These are phyloP conservation scores for Lycopodina hypogea DNA, from an alignment of 37 sponge, comb jelly and placozoan species.

Conservation along the genomic window DNA sequence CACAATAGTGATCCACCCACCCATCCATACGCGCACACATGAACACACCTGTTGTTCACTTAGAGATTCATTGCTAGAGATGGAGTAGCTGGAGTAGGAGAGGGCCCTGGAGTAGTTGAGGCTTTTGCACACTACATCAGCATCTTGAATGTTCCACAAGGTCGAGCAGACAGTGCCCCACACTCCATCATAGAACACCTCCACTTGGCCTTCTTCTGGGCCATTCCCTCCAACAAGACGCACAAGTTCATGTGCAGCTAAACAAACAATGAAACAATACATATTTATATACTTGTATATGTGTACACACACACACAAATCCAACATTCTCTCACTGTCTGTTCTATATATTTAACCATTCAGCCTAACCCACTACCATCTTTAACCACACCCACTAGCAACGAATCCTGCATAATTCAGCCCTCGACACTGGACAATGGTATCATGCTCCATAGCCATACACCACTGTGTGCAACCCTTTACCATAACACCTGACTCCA, in stretches of 20 bases:
- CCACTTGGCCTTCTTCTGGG: slow-evolving; percentile 47
- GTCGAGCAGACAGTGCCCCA: slow-evolving; percentile 82
- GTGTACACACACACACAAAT: background rate
- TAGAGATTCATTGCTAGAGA: no score
- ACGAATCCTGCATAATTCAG: background rate
- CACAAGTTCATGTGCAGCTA: slow-evolving; percentile 28
- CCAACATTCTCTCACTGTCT: background rate
- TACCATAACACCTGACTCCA: slow-evolving; percentile 58
- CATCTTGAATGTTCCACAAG: slow-evolving; percentile 53
- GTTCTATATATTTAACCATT: slow-evolving; percentile 28
- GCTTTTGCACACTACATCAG: slow-evolving; percentile 57
- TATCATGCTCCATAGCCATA: background rate
- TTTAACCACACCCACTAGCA: no score
- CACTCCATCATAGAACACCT: slow-evolving; percentile 54
- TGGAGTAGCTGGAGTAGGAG: background rate
- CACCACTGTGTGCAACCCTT: slow-evolving; percentile 24
- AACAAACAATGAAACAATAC: background rate
- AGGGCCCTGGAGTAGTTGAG: slow-evolving; percentile 52
- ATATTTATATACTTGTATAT: no score
- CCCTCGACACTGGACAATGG: background rate
- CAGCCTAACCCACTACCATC: slow-evolving; percentile 56
- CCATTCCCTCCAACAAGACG: slow-evolving; percentile 38
- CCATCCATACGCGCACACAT: no score
- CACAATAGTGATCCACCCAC: no score
- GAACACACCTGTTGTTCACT: no score